Evolutionary conservation across 53 echinoderm and acorn worm species (phyloP), one percentile per base, ranked within the genome.

Genomic region (Echinometra lucunter): DNA sequence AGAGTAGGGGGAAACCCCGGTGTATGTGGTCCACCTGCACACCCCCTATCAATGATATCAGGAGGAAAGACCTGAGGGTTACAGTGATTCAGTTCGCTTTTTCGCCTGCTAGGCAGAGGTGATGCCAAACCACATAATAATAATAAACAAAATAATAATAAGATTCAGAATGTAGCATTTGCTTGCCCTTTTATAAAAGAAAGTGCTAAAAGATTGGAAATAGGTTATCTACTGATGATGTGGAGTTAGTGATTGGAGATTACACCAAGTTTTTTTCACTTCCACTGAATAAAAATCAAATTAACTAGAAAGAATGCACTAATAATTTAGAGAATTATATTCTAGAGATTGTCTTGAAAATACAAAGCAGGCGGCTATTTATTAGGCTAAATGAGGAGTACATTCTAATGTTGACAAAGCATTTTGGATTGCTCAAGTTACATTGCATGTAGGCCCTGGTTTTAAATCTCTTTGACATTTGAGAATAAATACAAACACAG

Each of bases 151-250:
- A n/a, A n/a, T n/a, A n/a, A n/a, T n/a, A n/a, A n/a, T n/a, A n/a
- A n/a, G n/a, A n/a, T n/a, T n/a, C n/a, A 2, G 53, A 53, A 53
- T 11, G 13, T 53, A 53, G 53, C 53, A 53, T 53, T 58, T 19
- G 19, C 0, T 58, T 6, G 15, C 17, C 15, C 0, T 58, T 58
- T 58, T 58, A 0, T 74, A 0, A 74, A 37, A 25, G 74, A 12
- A 74, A 25, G 28, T 4, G 1, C 5, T 18, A 8, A 37, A 37
- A 28, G 40, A 28, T 4, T 17, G 35, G 38, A 13, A 25, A 3
- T 82, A 40, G 40, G 23, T 90, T 90, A 90, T 90, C 90, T 90
- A 90, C 35, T 90, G 90, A 3, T 90, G 90, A 90, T 90, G 38
- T 90, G 40, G 25, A 90, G n/a, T 58, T 44, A 60, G 90, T 58